These are phyloP conservation scores for Falco concolor DNA, from an alignment of 2,797 vertebrate genomes.

Conservation along the genomic window DNA sequence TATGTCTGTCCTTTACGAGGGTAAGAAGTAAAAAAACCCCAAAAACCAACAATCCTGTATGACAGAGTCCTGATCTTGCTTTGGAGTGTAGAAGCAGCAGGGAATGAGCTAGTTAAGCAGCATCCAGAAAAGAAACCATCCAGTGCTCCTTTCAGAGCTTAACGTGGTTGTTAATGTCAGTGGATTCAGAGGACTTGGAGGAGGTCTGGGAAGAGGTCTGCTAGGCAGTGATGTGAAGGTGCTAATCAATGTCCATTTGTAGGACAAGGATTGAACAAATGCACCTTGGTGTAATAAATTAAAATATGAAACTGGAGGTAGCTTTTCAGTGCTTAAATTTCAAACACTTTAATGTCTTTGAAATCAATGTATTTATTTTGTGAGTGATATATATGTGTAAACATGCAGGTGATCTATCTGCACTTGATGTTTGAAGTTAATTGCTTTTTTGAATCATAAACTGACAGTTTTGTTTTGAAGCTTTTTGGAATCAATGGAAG, in stretches of 20 bases:
- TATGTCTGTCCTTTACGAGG: background rate
- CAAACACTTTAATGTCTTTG: background rate
- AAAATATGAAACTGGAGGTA: background rate
- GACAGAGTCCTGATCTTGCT: too few relatives aligned
- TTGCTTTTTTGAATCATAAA: background rate
- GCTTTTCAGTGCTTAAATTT: background rate
- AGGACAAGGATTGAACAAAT: too few relatives aligned
- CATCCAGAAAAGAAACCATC: background rate
- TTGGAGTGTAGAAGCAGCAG: background rate
- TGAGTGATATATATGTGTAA: background rate
- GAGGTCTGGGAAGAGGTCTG: background rate
- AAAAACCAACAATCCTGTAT: too few relatives aligned
- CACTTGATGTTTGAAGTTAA: background rate
- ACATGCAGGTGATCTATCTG: background rate
- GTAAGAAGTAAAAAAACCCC: background rate
- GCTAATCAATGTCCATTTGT: background rate
- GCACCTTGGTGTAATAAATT: background rate
- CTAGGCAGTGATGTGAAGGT: background rate
- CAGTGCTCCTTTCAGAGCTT: background rate
- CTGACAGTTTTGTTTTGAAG: background rate
- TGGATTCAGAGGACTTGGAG: background rate
- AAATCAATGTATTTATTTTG: background rate
- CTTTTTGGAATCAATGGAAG: background rate
- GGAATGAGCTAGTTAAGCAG: background rate
- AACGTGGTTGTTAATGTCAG: background rate